phyloP scores from a whole-genome alignment of 2,888 invertebrate genomes.

The Chrysotoxum bicinctum region DNA sequence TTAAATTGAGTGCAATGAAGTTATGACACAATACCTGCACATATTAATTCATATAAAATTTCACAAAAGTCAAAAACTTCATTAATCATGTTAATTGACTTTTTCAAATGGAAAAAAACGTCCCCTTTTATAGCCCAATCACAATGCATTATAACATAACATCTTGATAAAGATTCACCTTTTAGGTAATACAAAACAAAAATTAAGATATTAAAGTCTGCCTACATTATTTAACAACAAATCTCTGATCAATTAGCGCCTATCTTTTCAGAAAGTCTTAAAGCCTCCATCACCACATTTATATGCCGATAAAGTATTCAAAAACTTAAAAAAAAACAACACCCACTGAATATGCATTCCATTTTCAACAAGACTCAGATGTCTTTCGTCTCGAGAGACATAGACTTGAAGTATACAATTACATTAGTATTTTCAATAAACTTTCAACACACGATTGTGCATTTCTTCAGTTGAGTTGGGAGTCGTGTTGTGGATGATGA shows the following conservation, averaged over 20 bases:
- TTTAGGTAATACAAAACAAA: not conserved
- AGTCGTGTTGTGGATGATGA: not conserved
- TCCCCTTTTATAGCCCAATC: not conserved
- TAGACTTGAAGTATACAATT: constrained; percentile 23
- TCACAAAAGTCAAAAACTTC: not conserved
- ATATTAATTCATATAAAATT: no score
- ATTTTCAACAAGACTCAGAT: constrained; percentile 24
- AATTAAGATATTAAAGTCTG: constrained; percentile 34
- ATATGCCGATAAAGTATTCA: not conserved
- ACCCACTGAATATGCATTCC: constrained; percentile 20
- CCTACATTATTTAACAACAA: constrained; percentile 2
- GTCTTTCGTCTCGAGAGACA: constrained; percentile 12
- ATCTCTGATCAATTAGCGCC: constrained; percentile 53
- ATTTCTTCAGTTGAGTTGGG: not conserved
- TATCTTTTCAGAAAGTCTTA: constrained; percentile 20
- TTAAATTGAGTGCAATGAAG: no score
- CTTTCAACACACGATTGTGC: constrained; percentile 38
- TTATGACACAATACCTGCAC: no score
- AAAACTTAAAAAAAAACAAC: not conserved
- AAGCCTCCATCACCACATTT: not conserved
- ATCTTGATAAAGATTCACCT: constrained; percentile 7
- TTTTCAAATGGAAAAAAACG: constrained; percentile 5
- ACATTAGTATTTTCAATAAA: constrained; percentile 41
- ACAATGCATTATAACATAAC: not conserved
- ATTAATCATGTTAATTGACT: not conserved